Conservation (phyloP, 2,113 vertebrate species). For the Corythaeola cristata region DNA sequence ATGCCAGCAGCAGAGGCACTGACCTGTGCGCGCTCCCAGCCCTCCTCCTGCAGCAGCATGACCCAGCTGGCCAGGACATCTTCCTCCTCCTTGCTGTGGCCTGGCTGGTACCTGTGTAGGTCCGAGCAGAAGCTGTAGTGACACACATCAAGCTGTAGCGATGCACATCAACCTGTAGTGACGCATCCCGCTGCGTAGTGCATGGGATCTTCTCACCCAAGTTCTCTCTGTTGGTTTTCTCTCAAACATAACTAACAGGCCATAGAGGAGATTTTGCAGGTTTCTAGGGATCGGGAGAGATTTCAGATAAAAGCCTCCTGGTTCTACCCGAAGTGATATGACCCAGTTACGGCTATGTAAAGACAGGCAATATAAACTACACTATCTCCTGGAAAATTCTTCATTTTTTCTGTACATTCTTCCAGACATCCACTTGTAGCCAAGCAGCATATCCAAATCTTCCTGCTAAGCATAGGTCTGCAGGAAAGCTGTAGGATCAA, state of each 20-base stretch:
- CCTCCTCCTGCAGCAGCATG: not conserved
- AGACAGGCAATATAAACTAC: not conserved
- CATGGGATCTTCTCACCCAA: not conserved
- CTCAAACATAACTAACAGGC: not conserved
- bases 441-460: not conserved
- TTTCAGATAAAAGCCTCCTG: not conserved
- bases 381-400: not conserved
- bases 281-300: not conserved
- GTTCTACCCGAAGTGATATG: not conserved
- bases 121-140: not conserved
- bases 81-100: not conserved
- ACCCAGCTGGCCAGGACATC: not conserved
- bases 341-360: not conserved
- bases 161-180: not conserved
- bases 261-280: not conserved
- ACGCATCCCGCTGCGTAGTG: rapidly evolving
- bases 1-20: not conserved
- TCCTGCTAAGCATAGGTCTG: not conserved
- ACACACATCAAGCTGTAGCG: not conserved
- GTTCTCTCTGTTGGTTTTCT: not conserved
- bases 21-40: rapidly evolving
- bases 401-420: not conserved
- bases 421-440: not conserved
- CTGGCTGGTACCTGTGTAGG: not conserved
- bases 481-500: not conserved